These are phyloP conservation scores for Parotocinclus haroldoi DNA, from an alignment of 2,797 vertebrate species.

Conservation along the genomic window DNA sequence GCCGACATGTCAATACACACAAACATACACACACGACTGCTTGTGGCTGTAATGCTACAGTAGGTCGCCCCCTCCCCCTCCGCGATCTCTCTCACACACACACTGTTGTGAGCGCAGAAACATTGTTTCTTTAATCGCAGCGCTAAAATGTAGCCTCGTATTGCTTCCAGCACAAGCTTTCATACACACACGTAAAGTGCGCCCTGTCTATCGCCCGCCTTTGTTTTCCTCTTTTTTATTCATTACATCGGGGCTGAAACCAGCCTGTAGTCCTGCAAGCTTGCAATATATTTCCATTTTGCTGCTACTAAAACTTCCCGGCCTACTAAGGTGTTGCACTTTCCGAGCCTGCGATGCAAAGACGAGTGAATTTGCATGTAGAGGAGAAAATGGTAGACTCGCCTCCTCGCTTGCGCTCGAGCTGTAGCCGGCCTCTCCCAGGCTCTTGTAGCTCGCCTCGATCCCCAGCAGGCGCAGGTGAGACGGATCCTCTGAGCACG, in stretches of 20 bases:
- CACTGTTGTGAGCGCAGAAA: constrained; percentile 17
- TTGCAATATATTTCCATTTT: constrained; percentile 28
- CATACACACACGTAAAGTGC: background rate
- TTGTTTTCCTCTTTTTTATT: background rate
- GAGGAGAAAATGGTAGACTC: constrained; percentile 48
- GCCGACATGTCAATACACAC: background rate
- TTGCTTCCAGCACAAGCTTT: background rate
- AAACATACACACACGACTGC: background rate
- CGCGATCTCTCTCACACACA: constrained; percentile 29
- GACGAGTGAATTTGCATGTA: background rate
- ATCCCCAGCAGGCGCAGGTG: constrained; percentile 83
- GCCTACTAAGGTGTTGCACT: background rate
- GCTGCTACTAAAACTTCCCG: constrained; percentile 15
- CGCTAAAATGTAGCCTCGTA: background rate
- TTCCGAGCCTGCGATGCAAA: background rate
- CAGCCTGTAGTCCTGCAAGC: constrained; percentile 1
- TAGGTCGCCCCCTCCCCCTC: constrained; percentile 45
- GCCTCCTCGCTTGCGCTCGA: constrained; percentile 82
- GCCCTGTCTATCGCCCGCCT: background rate
- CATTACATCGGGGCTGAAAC: background rate
- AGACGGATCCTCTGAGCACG: constrained; percentile 82
- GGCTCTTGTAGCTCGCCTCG: constrained; percentile 80
- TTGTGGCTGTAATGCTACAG: constrained; percentile 42
- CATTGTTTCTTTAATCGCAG: constrained; percentile 22
- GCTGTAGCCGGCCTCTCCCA: constrained; percentile 80